phyloP scores from a whole-genome alignment of 2,797 vertebrate genomes.

The Enteromius thamalakanensis region DNA sequence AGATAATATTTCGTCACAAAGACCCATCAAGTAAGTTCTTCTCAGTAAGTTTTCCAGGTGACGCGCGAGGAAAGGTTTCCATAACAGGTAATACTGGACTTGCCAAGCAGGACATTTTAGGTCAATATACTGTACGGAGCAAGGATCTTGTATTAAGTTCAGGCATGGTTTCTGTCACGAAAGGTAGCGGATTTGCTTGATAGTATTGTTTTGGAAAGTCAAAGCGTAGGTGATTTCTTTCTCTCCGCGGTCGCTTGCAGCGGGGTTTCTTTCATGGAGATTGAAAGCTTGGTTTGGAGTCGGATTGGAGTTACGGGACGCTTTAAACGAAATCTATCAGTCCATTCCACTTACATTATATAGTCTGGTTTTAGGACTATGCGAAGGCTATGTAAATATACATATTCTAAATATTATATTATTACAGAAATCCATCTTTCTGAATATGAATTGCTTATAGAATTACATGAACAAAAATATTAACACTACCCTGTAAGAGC shows the following conservation, averaged over 20 bases:
- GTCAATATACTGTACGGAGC: not conserved
- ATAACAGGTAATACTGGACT: not conserved
- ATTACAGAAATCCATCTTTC: not conserved
- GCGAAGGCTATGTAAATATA: not conserved
- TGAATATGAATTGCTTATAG: not conserved
- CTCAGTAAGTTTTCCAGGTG: slow-evolving; percentile 13
- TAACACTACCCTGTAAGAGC: not conserved
- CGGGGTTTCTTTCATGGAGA: not conserved
- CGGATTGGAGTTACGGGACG: not conserved
- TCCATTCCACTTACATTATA: not conserved
- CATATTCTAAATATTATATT: not conserved
- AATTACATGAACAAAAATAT: not conserved
- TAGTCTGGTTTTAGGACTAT: not conserved
- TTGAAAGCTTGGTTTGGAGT: not conserved
- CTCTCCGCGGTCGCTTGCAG: not conserved
- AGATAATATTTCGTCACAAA: not conserved
- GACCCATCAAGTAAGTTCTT: not conserved
- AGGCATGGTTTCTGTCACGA: not conserved
- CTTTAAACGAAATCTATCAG: not conserved
- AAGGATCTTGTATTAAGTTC: not conserved
- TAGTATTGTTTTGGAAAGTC: not conserved
- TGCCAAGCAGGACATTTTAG: not conserved
- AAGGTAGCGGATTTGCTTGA: not conserved
- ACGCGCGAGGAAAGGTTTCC: not conserved
- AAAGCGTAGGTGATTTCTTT: not conserved